Percentiles rank a stretch among this genome's conserved stretches.
These are phyloP conservation scores for Rhegmatorhina hoffmannsi DNA, from an alignment of 2,113 vertebrate species.

Conservation along the genomic window DNA sequence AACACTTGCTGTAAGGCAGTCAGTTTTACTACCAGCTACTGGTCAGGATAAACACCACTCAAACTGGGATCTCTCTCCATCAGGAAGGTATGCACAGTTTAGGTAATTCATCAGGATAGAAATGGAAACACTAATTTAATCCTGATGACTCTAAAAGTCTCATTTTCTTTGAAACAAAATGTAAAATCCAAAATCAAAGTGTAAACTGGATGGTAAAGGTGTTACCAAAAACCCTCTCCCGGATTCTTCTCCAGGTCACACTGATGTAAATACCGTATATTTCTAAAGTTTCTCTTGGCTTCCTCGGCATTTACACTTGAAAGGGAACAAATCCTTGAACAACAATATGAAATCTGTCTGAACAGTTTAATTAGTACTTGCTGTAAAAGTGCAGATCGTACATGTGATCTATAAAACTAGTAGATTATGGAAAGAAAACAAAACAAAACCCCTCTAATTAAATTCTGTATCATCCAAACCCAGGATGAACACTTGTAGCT, in stretches of 20 bases:
- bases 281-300: not conserved
- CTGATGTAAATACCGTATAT: not conserved
- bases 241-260: not conserved
- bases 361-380: not conserved
- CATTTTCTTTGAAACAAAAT: constrained; percentile 19
- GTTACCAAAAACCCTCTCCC: not conserved
- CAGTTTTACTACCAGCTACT: not conserved
- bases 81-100: not conserved
- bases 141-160: not conserved
- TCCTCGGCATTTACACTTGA: not conserved
- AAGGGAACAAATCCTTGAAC: not conserved
- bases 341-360: not conserved
- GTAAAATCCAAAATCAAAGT: constrained; percentile 22
- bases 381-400: not conserved
- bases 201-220: not conserved
- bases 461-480: not conserved
- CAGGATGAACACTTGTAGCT: constrained; percentile 20
- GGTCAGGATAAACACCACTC: not conserved
- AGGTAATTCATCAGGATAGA: not conserved
- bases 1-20: not conserved
- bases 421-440: not conserved
- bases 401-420: not conserved
- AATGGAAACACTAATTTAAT: not conserved
- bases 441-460: constrained; percentile 5
- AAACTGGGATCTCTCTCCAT: not conserved